phyloP scores from a whole-genome alignment of 2,888 invertebrate genomes.

The Protophormia terraenovae region DNA sequence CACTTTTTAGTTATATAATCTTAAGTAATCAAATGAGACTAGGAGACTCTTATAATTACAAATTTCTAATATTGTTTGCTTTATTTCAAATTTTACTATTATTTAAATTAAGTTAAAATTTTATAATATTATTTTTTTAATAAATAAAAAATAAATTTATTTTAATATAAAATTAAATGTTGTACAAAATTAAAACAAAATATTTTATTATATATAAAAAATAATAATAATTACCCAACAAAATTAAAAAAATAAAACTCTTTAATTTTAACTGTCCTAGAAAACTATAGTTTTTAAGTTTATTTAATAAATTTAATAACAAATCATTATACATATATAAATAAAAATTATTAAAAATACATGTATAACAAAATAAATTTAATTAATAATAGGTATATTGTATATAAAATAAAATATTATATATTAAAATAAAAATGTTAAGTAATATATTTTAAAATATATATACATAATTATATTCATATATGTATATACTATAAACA shows the following conservation, averaged over 20 bases:
- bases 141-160: constrained; percentile 8
- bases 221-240: constrained; percentile 37
- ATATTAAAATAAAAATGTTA: constrained; percentile 50
- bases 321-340: constrained; percentile 60
- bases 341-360: constrained; percentile 11
- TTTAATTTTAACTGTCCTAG: constrained; percentile 59
- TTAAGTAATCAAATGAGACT: constrained; percentile 70
- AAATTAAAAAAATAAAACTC: constrained; percentile 37
- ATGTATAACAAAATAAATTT: constrained; percentile 39
- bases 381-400: background rate
- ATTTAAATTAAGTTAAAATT: constrained; percentile 34
- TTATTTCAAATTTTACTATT: constrained; percentile 40
- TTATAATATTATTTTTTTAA: constrained; percentile 26
- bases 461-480: constrained; percentile 40
- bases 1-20: constrained; percentile 24
- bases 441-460: constrained; percentile 48
- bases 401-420: constrained; percentile 57
- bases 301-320: constrained; percentile 62
- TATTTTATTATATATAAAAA: constrained; percentile 75
- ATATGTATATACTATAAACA: constrained; percentile 60
- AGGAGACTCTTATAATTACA: constrained; percentile 71
- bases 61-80: constrained; percentile 47
- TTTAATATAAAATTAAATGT: constrained; percentile 49
- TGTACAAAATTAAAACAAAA: constrained; percentile 69
- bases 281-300: constrained; percentile 67